phyloP scores from a whole-genome alignment of 2,113 vertebrate genomes.

The Columba livia region DNA sequence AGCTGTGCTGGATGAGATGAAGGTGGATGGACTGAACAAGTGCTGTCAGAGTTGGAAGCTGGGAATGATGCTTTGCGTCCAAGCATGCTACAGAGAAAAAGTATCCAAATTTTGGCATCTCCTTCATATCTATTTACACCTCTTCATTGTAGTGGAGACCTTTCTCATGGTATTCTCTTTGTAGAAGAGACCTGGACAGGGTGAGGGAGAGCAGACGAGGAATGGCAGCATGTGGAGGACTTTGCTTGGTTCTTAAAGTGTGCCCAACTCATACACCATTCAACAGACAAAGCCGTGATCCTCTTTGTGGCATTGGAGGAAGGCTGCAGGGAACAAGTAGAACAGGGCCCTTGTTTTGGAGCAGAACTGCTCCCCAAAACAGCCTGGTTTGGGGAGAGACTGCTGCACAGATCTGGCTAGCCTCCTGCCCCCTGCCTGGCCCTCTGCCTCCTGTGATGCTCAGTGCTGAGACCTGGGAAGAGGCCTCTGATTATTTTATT shows the following conservation, averaged over 20 bases:
- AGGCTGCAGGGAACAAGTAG: not conserved
- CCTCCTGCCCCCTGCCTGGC: not conserved
- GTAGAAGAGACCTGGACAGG: not conserved
- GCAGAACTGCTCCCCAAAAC: not conserved
- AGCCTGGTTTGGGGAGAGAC: not conserved
- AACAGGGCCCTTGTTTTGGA: not conserved
- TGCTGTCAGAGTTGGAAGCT: not conserved
- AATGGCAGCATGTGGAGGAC: not conserved
- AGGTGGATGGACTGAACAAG: not conserved
- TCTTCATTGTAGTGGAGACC: not conserved
- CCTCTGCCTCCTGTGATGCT: not conserved
- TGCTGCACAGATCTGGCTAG: accelerated
- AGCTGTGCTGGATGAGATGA: not conserved
- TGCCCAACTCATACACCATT: not conserved
- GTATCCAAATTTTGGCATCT: not conserved
- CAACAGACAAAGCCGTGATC: not conserved
- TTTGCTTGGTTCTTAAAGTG: not conserved
- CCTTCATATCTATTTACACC: not conserved
- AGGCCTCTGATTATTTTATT: constrained; percentile 39
- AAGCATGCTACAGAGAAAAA: not conserved
- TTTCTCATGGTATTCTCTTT: not conserved
- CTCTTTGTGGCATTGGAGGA: not conserved
- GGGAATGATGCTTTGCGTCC: not conserved
- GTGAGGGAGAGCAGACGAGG: not conserved
- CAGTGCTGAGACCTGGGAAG: not conserved